Conservation (phyloP, 2,888 invertebrate genomes). For the Drosophila fulvimacula region DNA sequence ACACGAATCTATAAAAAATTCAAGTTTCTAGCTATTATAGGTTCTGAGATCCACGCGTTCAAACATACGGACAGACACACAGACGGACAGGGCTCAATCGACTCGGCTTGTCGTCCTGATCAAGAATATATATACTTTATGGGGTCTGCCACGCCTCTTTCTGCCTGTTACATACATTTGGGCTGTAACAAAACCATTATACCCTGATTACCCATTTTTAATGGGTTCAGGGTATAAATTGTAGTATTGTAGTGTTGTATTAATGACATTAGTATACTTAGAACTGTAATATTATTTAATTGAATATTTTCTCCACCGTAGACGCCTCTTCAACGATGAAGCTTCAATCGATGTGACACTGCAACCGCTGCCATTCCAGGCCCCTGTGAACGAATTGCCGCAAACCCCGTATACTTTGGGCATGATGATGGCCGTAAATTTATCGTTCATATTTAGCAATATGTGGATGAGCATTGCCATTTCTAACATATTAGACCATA, state of each 20-base stretch:
- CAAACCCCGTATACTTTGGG: slow-evolving; percentile 42
- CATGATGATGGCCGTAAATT: slow-evolving; percentile 48
- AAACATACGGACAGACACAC: too few relatives aligned
- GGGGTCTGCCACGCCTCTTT: too few relatives aligned
- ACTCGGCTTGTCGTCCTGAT: too few relatives aligned
- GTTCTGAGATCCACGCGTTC: too few relatives aligned
- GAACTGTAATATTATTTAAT: not conserved
- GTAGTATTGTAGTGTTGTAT: not conserved
- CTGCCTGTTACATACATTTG: too few relatives aligned
- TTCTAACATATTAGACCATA: slow-evolving; percentile 32
- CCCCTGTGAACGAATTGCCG: slow-evolving; percentile 36
- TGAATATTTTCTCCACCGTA: slow-evolving; percentile 8
- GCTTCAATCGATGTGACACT: slow-evolving; percentile 58
- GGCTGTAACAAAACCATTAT: too few relatives aligned
- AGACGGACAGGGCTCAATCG: too few relatives aligned
- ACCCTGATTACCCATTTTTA: too few relatives aligned
- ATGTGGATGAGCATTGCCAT: slow-evolving; percentile 40
- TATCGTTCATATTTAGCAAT: slow-evolving; percentile 44
- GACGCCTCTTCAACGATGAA: slow-evolving; percentile 44
- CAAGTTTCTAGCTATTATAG: too few relatives aligned
- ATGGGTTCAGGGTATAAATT: too few relatives aligned
- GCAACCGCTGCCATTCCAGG: slow-evolving; percentile 49
- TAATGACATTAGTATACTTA: not conserved
- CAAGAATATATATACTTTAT: too few relatives aligned
- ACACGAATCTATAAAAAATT: too few relatives aligned